phyloP scores from a whole-genome alignment of 2,797 vertebrate genomes.

The Eptatretus atami region DNA sequence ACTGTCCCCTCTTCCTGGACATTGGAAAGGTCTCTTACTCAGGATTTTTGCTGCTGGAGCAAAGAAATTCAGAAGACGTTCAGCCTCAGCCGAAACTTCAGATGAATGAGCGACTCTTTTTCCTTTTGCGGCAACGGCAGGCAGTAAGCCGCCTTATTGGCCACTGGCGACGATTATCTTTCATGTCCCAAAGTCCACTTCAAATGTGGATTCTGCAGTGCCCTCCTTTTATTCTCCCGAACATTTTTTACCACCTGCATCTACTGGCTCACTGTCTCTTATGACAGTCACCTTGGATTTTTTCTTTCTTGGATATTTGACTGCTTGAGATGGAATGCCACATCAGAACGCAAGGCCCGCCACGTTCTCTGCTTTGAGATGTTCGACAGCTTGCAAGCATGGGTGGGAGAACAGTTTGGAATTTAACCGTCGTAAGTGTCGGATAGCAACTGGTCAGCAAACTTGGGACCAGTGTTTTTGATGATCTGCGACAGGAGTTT shows the following conservation, averaged over 20 bases:
- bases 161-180: constrained; percentile 56
- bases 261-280: constrained; percentile 23
- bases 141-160: constrained; percentile 41
- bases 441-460: constrained; percentile 33
- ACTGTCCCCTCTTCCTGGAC: constrained; percentile 52
- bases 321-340: constrained; percentile 73
- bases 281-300: constrained; percentile 58
- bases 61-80: constrained; percentile 9
- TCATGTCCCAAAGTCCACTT: constrained; percentile 37
- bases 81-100: constrained; percentile 12
- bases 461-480: constrained; percentile 53
- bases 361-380: constrained; percentile 91
- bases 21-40: constrained; percentile 50
- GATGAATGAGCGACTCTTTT: constrained; percentile 31
- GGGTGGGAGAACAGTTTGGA: constrained; percentile 51
- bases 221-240: constrained; percentile 65
- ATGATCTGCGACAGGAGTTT: constrained; percentile 45
- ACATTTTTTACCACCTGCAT: constrained; percentile 50
- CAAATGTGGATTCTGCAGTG: constrained; percentile 23
- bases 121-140: constrained; percentile 41
- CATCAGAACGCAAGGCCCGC: constrained; percentile 51
- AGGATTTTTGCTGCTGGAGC: constrained; percentile 17
- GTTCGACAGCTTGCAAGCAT: constrained; percentile 68
- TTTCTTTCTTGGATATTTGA: constrained; percentile 98
- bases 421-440: constrained; percentile 51